Conservation (phyloP, 2,113 vertebrate species). For the Tenrec ecaudatus region DNA sequence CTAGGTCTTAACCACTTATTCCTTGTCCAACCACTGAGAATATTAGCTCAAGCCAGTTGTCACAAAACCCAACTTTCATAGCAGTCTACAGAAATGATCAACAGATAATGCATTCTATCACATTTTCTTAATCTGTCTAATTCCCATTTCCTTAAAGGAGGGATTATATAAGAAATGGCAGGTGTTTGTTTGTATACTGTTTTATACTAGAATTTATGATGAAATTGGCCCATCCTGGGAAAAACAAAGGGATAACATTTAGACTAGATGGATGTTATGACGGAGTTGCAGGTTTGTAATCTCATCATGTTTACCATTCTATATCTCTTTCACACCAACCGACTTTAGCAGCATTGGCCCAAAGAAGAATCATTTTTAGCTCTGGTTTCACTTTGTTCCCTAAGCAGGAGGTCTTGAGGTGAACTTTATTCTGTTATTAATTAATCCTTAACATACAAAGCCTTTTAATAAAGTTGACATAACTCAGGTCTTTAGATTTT, state of each 20-base stretch:
- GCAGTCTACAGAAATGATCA: not conserved
- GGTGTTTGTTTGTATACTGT: not conserved
- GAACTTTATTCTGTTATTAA: not conserved
- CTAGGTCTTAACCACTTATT: not conserved
- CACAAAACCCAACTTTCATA: too few relatives aligned
- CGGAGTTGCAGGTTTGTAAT: not conserved
- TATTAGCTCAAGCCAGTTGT: too few relatives aligned
- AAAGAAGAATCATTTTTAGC: not conserved
- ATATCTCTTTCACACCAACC: constrained; percentile 24
- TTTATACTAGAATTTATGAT: not conserved
- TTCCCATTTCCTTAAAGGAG: not conserved
- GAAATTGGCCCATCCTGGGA: not conserved
- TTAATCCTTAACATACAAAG: constrained; percentile 49
- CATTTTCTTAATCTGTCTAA: not conserved
- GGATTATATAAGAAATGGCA: not conserved
- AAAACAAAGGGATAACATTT: not conserved
- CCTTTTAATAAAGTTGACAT: constrained; percentile 63
- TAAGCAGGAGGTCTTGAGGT: not conserved
- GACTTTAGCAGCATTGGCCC: not conserved
- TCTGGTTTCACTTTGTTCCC: constrained; percentile 20
- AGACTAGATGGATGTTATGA: not conserved
- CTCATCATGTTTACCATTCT: not conserved
- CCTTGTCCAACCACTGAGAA: not conserved
- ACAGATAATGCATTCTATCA: not conserved
- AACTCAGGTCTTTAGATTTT: not conserved